Conservation (phyloP, 2,888 invertebrate genomes). For the Yponomeuta malinellus region DNA sequence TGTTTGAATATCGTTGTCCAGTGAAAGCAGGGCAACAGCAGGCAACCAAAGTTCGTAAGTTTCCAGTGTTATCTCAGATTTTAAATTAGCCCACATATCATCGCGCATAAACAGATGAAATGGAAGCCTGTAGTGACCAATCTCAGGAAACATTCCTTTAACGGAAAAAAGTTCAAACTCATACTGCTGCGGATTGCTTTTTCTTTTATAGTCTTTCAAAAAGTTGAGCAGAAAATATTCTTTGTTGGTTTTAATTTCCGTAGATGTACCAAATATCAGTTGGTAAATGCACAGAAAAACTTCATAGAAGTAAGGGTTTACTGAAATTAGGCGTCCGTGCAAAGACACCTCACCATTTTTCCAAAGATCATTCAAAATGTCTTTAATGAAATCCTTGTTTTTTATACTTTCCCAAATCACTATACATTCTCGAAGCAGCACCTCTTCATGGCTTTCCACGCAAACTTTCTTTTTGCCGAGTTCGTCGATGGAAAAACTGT, state of each 20-base stretch:
- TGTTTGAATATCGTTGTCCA: constrained; percentile 61
- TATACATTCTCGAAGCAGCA: constrained; percentile 45
- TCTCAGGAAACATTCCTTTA: constrained; percentile 70
- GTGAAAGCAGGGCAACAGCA: constrained; percentile 51
- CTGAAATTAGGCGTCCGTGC: constrained; percentile 56
- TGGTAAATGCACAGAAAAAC: constrained; percentile 61
- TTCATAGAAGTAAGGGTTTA: constrained; percentile 70
- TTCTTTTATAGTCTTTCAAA: constrained; percentile 60
- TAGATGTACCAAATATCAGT: constrained; percentile 44
- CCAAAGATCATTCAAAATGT: constrained; percentile 64
- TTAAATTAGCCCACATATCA: constrained; percentile 70
- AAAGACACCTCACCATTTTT: constrained; percentile 66
- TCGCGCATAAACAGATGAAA: constrained; percentile 67
- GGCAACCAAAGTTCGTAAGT: constrained; percentile 69
- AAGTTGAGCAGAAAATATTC: constrained; percentile 64
- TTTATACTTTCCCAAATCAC: constrained; percentile 61
- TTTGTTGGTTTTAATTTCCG: constrained; percentile 46
- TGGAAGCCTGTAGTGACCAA: constrained; percentile 65
- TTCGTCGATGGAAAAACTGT: constrained; percentile 47
- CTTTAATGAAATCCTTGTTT: constrained; percentile 53
- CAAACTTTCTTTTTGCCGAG: constrained; percentile 44
- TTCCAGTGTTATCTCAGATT: constrained; percentile 68
- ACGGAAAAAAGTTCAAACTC: constrained; percentile 68
- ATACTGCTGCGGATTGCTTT: constrained; percentile 62
- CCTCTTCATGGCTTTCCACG: constrained; percentile 44